phyloP scores from a whole-genome alignment of 2,888 invertebrate genomes.

The Dexiosoma caninum region DNA sequence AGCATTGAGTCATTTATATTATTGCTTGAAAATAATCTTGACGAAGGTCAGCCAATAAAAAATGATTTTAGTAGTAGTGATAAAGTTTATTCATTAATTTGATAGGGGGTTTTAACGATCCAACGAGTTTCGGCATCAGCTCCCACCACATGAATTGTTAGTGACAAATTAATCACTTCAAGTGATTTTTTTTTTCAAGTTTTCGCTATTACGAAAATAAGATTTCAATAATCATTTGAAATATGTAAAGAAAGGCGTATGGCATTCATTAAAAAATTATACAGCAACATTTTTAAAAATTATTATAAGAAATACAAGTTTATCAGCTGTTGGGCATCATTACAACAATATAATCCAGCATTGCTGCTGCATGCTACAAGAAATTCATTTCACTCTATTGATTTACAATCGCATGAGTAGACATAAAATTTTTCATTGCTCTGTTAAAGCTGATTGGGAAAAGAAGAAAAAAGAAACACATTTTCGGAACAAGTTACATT shows the following conservation, averaged over 20 bases:
- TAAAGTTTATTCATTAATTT: too few relatives aligned
- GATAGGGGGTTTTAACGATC: too few relatives aligned
- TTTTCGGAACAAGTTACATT: conserved; percentile 32
- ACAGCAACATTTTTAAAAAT: not conserved
- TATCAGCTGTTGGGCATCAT: conserved; percentile 27
- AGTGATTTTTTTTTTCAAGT: too few relatives aligned
- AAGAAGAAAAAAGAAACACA: not conserved
- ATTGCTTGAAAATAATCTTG: too few relatives aligned
- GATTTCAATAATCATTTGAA: not conserved
- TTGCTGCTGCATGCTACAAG: not conserved
- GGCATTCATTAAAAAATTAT: not conserved
- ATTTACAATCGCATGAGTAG: conserved; percentile 42
- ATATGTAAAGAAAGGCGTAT: not conserved
- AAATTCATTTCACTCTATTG: conserved; percentile 10
- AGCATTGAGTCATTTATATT: too few relatives aligned
- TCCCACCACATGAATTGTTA: too few relatives aligned
- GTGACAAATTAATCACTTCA: too few relatives aligned
- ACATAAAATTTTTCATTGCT: conserved; percentile 43
- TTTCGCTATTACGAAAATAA: not conserved
- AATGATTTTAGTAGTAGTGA: too few relatives aligned
- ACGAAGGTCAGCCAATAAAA: too few relatives aligned
- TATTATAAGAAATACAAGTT: conserved; percentile 48
- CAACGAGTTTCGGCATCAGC: too few relatives aligned
- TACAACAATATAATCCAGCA: not conserved
- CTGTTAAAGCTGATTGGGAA: conserved; percentile 4